These are phyloP conservation scores for Anguilla marmorata DNA, from an alignment of 2,797 vertebrate species.

Conservation along the genomic window DNA sequence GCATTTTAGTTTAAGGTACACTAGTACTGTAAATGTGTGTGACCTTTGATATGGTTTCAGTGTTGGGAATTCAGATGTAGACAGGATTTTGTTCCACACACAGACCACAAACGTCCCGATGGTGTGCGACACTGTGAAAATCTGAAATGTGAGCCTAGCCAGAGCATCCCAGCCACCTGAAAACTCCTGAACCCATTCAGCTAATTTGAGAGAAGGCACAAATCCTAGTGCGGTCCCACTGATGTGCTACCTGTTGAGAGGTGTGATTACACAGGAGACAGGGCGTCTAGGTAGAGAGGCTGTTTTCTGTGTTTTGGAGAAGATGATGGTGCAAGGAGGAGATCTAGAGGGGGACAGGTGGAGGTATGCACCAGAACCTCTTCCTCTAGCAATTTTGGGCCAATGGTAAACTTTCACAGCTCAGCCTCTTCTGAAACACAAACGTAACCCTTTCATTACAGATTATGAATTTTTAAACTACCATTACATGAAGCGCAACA, in stretches of 20 bases:
- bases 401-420: not conserved
- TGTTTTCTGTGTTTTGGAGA: conserved; percentile 51
- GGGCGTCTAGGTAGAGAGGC: conserved; percentile 51
- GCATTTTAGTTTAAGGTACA: no score
- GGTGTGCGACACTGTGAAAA: not conserved
- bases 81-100: not conserved
- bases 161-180: conserved; percentile 20
- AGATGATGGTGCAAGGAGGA: conserved; percentile 20
- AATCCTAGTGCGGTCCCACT: not conserved
- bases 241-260: conserved; percentile 53
- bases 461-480: not conserved
- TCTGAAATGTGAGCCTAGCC: not conserved
- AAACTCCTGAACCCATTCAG: conserved; percentile 29
- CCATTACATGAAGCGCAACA: not conserved
- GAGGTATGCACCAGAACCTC: not conserved
- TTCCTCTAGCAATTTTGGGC: conserved; percentile 1
- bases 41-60: not conserved
- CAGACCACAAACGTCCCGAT: not conserved
- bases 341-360: conserved; percentile 7
- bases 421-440: not conserved
- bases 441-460: not conserved
- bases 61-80: not conserved
- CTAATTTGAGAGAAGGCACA: conserved; percentile 33
- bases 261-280: conserved; percentile 58
- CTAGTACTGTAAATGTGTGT: no score